Conservation (phyloP, 2,888 invertebrate genomes). For the Coleophora flavipennella region DNA sequence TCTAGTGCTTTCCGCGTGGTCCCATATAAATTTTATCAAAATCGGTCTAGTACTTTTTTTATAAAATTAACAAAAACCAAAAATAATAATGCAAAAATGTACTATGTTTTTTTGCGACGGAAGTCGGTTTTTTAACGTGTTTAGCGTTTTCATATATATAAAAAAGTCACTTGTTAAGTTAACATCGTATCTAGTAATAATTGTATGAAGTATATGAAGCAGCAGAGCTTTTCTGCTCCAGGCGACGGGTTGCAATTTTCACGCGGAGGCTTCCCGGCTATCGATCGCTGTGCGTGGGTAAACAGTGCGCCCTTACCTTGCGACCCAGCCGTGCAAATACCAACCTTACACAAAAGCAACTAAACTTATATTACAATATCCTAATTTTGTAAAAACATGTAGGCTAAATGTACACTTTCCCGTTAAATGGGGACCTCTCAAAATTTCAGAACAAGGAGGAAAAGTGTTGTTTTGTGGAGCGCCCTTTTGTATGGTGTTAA, state of each 20-base stretch:
- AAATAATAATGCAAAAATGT: too few species aligned
- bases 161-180: neutral
- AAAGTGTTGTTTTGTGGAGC: too few species aligned
- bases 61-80: too few species aligned
- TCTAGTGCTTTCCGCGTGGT: too few species aligned
- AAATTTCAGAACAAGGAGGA: neutral
- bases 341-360: slow-evolving; percentile 3
- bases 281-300: slow-evolving; percentile 66
- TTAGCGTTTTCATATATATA: neutral
- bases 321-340: slow-evolving; percentile 12
- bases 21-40: too few species aligned
- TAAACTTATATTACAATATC: slow-evolving; percentile 4
- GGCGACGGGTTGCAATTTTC: slow-evolving; percentile 63
- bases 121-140: too few species aligned
- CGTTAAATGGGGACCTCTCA: slow-evolving; percentile 2
- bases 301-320: slow-evolving; percentile 57
- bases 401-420: slow-evolving; percentile 1
- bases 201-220: slow-evolving; percentile 33
- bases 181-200: slow-evolving; percentile 20
- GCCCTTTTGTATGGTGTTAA: too few species aligned
- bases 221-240: slow-evolving; percentile 15
- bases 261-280: slow-evolving; percentile 53
- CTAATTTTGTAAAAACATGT: neutral
- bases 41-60: too few species aligned
- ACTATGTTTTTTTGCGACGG: too few species aligned